These are phyloP conservation scores for Coreoperca whiteheadi DNA, from an alignment of 2,113 vertebrate genomes.

Conservation along the genomic window DNA sequence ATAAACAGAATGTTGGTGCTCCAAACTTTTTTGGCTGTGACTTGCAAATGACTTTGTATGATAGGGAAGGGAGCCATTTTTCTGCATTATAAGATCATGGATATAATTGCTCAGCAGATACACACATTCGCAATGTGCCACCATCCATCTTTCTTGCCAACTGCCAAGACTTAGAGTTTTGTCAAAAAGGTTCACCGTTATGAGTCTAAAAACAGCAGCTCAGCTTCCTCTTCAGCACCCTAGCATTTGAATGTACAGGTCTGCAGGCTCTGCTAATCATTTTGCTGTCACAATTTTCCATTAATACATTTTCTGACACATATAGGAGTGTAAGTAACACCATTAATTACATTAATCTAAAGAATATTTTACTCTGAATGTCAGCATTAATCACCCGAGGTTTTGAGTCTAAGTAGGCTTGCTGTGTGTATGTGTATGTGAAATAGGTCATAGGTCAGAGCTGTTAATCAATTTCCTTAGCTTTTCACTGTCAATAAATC, in stretches of 20 bases:
- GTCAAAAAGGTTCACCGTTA: not conserved
- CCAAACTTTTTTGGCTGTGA: slow-evolving; percentile 25
- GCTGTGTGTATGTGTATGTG: not conserved
- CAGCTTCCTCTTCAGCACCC: not conserved
- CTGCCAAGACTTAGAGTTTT: not conserved
- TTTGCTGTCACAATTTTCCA: slow-evolving; percentile 1
- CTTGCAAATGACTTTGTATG: slow-evolving; percentile 5
- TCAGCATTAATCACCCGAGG: not conserved
- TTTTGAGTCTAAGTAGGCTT: slow-evolving; percentile 6
- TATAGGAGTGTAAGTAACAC: not conserved
- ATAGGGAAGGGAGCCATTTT: slow-evolving; percentile 26
- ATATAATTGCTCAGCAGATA: slow-evolving; percentile 39
- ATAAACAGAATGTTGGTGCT: not conserved
- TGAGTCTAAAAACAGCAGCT: slow-evolving; percentile 13
- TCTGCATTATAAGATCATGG: slow-evolving; percentile 36
- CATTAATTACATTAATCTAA: not conserved
- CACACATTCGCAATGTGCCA: slow-evolving; percentile 14
- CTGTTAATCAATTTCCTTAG: slow-evolving; percentile 32
- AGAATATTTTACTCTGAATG: slow-evolving; percentile 5
- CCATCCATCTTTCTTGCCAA: slow-evolving; percentile 25
- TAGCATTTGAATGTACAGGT: not conserved
- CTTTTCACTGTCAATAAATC: slow-evolving; percentile 14
- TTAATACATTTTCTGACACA: slow-evolving; percentile 10
- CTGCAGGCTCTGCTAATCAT: not conserved
- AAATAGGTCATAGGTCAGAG: slow-evolving; percentile 25